These are phyloP conservation scores for Cyclura pinguis DNA, from an alignment of 2,797 vertebrate genomes.

Conservation along the genomic window DNA sequence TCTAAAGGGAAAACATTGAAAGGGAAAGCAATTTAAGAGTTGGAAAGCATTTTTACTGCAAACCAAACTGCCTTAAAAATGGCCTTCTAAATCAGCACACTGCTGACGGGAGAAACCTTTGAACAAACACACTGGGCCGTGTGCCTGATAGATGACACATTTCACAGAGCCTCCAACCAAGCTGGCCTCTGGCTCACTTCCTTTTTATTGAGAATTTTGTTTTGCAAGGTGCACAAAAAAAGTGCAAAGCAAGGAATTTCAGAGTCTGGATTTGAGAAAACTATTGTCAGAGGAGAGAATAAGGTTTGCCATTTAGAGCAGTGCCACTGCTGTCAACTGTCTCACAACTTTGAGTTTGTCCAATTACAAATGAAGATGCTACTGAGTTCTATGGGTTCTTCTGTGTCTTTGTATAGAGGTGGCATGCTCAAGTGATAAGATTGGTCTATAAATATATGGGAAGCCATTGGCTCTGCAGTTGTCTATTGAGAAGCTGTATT, in stretches of 20 bases:
- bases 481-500: background rate
- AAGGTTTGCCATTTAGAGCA: constrained; percentile 1
- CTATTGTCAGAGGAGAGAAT: background rate
- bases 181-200: background rate
- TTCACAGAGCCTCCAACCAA: constrained; percentile 4
- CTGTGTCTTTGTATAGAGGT: background rate
- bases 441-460: background rate
- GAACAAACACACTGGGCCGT: background rate
- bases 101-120: background rate
- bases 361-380: background rate
- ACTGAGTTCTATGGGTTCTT: background rate
- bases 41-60: background rate
- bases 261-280: background rate
- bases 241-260: background rate
- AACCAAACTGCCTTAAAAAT: background rate
- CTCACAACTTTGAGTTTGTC: background rate
- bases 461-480: background rate
- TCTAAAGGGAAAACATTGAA: constrained; percentile 10
- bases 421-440: too few species aligned
- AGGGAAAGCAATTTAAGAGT: constrained; percentile 7
- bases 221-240: constrained; percentile 16
- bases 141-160: background rate
- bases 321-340: background rate
- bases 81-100: background rate
- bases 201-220: background rate